phyloP scores from a whole-genome alignment of 2,113 vertebrate genomes.

The Gnathonemus longibarbis region DNA sequence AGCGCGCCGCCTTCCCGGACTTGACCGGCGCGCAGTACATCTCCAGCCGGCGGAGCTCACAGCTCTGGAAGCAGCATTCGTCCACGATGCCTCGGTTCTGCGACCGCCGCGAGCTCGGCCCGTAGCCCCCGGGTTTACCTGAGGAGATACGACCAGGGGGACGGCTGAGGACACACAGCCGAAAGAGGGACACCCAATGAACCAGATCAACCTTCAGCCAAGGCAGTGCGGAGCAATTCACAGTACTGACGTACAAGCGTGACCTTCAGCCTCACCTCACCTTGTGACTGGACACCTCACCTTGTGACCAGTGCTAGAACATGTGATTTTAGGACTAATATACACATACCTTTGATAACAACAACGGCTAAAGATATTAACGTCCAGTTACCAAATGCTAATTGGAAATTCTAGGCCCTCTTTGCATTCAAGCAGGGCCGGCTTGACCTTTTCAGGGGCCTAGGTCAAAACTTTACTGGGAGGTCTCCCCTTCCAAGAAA shows the following conservation, averaged over 20 bases:
- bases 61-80: constrained; percentile 98
- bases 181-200: neutral
- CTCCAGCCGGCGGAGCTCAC: constrained; percentile 89
- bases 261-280: neutral
- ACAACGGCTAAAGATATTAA: neutral
- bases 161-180: neutral
- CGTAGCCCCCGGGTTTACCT: constrained; percentile 94
- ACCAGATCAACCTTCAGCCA: neutral
- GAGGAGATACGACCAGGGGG: constrained; percentile 17
- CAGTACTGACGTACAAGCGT: neutral
- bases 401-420: neutral
- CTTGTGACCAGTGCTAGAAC: neutral
- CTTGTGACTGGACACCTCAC: neutral
- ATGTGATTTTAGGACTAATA: neutral
- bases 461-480: neutral
- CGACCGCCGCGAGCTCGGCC: constrained; percentile 78
- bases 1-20: constrained; percentile 77
- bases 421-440: neutral
- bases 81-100: constrained; percentile 89
- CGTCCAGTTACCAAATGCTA: neutral
- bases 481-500: neutral
- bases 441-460: neutral
- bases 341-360: neutral
- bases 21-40: constrained; percentile 97
- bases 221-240: neutral